These are phyloP conservation scores for Phoebastria nigripes DNA, from an alignment of 2,797 vertebrate genomes.

Conservation along the genomic window DNA sequence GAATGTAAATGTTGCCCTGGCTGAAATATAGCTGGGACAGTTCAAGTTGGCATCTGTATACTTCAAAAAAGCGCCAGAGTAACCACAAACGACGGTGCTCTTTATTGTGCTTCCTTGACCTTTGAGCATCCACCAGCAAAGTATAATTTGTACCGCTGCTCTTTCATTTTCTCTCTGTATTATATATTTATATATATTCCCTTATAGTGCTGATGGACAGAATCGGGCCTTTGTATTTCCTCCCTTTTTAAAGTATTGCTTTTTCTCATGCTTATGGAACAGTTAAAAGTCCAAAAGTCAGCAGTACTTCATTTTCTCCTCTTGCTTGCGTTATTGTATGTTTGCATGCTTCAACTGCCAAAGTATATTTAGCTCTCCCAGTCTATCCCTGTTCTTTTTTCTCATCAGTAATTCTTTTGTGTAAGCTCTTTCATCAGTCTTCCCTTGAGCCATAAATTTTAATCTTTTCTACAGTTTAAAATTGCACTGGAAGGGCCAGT, in stretches of 20 bases:
- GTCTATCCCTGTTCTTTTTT: background rate
- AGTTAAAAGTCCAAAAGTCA: background rate
- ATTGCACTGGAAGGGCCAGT: background rate
- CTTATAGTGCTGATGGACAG: background rate
- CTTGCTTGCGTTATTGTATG: background rate
- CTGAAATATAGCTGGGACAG: background rate
- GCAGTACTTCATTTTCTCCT: background rate
- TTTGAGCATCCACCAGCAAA: background rate
- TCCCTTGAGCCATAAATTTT: background rate
- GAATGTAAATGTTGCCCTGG: background rate
- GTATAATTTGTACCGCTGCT: background rate
- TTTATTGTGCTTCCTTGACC: background rate
- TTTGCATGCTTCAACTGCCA: background rate
- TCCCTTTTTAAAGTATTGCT: background rate
- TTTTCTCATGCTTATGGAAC: background rate
- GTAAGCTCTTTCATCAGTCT: background rate
- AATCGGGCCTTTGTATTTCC: background rate
- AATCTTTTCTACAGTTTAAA: background rate
- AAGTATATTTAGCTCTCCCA: background rate
- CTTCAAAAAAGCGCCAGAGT: background rate
- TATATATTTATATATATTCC: background rate
- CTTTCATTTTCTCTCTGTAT: background rate
- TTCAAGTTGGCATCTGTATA: background rate
- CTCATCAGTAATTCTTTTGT: background rate
- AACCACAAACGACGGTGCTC: rapidly evolving